Conservation (phyloP, 2,113 vertebrate genomes). For the Sclerurus mexicanus region DNA sequence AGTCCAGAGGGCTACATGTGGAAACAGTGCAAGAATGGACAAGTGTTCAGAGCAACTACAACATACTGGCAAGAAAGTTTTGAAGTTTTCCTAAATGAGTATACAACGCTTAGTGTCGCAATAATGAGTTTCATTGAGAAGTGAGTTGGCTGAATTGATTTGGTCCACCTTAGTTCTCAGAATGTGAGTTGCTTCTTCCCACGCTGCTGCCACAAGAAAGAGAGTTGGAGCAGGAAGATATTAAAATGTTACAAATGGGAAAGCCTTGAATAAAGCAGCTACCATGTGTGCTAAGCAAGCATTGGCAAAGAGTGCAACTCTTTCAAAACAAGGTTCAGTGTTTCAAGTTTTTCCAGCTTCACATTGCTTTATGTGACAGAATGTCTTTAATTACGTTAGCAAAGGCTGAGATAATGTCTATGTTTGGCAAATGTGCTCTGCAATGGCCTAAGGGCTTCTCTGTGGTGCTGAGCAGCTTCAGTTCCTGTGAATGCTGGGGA, state of each 20-base stretch:
- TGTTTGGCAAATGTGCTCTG: constrained; percentile 34
- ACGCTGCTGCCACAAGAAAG: background rate
- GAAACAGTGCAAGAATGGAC: background rate
- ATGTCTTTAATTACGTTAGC: constrained; percentile 54
- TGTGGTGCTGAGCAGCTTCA: background rate
- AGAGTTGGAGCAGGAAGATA: background rate
- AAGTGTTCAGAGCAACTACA: background rate
- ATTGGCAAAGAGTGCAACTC: background rate
- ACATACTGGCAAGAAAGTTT: background rate
- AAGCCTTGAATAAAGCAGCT: background rate
- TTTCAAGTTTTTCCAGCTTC: constrained; percentile 63
- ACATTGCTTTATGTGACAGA: constrained; percentile 42
- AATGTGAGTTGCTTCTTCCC: background rate
- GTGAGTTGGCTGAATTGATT: background rate
- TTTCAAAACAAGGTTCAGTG: constrained; percentile 25
- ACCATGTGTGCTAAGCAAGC: background rate
- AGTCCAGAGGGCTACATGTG: background rate
- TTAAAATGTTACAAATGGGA: background rate
- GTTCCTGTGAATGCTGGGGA: background rate
- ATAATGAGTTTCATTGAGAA: background rate
- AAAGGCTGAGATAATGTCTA: constrained; percentile 55
- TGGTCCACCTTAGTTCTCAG: background rate
- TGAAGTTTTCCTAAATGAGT: background rate
- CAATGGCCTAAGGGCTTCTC: constrained; percentile 36
- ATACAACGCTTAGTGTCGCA: background rate